Percentiles rank a stretch among this genome's conserved stretches.
These are phyloP conservation scores for Sphyrna mokarran DNA, from an alignment of 2,113 vertebrate genomes.

Conservation along the genomic window DNA sequence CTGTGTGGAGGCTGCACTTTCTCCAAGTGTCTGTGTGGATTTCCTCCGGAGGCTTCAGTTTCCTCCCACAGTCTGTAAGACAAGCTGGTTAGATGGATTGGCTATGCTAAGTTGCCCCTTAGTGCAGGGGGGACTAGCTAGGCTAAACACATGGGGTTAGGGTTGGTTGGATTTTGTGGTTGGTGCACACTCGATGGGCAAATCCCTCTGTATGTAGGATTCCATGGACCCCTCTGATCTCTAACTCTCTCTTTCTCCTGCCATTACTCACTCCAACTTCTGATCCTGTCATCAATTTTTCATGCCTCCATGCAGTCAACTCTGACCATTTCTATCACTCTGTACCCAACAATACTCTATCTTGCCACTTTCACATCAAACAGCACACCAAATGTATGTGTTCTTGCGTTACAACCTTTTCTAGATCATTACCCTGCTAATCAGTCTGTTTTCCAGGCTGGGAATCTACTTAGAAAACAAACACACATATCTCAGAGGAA, in stretches of 20 bases:
- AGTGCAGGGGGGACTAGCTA: too few relatives aligned
- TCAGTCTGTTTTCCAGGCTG: not conserved
- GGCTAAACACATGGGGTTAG: too few relatives aligned
- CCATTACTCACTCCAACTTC: not conserved
- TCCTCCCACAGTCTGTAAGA: too few relatives aligned
- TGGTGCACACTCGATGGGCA: too few relatives aligned
- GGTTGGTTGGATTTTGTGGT: too few relatives aligned
- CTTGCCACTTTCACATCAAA: not conserved
- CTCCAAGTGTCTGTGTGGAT: too few relatives aligned
- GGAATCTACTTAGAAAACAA: not conserved
- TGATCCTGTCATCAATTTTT: not conserved
- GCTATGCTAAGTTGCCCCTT: too few relatives aligned
- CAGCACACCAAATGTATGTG: not conserved
- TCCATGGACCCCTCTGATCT: not conserved
- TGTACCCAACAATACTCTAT: not conserved
- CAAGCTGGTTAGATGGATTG: too few relatives aligned
- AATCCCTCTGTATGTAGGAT: too few relatives aligned
- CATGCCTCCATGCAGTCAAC: not conserved
- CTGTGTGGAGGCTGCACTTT: too few relatives aligned
- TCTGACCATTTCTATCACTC: not conserved
- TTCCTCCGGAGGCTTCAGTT: too few relatives aligned
- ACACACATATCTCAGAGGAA: not conserved
- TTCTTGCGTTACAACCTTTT: not conserved
- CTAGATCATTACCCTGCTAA: not conserved
- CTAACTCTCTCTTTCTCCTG: not conserved